Percentiles rank a stretch among this genome's conserved stretches.
These are phyloP conservation scores for Dufourea novaeangliae DNA, from an alignment of 1,140 invertebrate species.

Conservation along the genomic window DNA sequence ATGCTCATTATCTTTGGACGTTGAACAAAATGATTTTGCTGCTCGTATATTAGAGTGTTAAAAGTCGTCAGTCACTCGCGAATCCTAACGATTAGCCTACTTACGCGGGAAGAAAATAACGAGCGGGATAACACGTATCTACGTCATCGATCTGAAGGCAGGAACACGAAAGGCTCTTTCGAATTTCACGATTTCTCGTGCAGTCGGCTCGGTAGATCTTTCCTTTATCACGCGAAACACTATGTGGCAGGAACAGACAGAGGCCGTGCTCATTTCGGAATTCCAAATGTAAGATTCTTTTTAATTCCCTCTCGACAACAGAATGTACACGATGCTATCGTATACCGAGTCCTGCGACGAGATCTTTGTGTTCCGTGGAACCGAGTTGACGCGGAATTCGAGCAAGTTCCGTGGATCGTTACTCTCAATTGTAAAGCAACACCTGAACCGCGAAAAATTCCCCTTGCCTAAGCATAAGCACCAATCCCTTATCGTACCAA, in stretches of 20 bases:
- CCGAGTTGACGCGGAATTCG: constrained; percentile 50
- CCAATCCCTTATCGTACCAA: not conserved
- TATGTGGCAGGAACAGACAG: no score
- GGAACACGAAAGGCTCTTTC: constrained; percentile 41
- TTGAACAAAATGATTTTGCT: no score
- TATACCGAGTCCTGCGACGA: no score
- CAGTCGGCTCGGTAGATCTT: constrained; percentile 17
- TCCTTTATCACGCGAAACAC: constrained; percentile 25
- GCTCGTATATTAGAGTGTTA: no score
- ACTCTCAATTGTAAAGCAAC: constrained; percentile 29
- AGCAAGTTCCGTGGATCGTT: constrained; percentile 47
- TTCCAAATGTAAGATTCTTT: no score
- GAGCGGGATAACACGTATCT: constrained; percentile 38
- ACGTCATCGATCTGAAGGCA: constrained; percentile 35
- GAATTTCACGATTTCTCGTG: constrained; percentile 35
- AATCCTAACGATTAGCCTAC: constrained; percentile 50
- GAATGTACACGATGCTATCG: no score
- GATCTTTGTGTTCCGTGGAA: constrained; percentile 51
- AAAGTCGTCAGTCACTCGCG: constrained; percentile 6
- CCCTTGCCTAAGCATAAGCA: not conserved
- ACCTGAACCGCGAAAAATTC: constrained; percentile 12
- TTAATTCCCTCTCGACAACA: no score
- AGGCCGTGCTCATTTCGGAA: no score
- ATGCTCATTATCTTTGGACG: no score
- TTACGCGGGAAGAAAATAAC: constrained; percentile 36